Evolutionary conservation across 2,797 vertebrate species (phyloP).

Genomic region (Bryconaethiops microstoma): DNA sequence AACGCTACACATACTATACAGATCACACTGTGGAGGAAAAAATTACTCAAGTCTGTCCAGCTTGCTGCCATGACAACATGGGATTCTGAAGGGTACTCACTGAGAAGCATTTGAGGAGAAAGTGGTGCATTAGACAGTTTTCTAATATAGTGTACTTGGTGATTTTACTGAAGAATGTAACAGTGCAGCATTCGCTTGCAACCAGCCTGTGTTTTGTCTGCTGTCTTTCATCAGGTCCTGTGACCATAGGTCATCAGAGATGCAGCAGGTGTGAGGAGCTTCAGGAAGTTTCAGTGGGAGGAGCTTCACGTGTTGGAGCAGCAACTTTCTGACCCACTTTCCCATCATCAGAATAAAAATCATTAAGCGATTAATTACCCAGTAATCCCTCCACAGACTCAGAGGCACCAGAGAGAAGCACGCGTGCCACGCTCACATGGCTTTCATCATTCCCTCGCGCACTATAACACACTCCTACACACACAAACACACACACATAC

Average conservation of each 20-base stretch:
- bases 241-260: not conserved
- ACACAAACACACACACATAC: no score
- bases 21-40: not conserved
- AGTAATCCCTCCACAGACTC: conserved; percentile 60
- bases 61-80: not conserved
- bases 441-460: conserved; percentile 52
- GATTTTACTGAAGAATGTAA: not conserved
- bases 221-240: not conserved
- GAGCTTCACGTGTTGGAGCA: conserved; percentile 35
- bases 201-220: not conserved
- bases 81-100: not conserved
- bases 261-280: not conserved
- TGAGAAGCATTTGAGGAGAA: not conserved
- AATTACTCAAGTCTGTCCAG: not conserved
- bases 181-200: not conserved
- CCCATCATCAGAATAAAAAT: conserved; percentile 57
- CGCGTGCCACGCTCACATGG: conserved; percentile 59
- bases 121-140: not conserved
- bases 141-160: not conserved
- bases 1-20: no score
- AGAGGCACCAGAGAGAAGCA: conserved; percentile 46
- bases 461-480: not conserved
- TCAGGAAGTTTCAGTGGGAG: conserved; percentile 2
- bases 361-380: conserved; percentile 71
- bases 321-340: conserved; percentile 59